These are phyloP conservation scores for Drosophila stalkeri DNA, from an alignment of 2,888 invertebrate species.

Conservation along the genomic window DNA sequence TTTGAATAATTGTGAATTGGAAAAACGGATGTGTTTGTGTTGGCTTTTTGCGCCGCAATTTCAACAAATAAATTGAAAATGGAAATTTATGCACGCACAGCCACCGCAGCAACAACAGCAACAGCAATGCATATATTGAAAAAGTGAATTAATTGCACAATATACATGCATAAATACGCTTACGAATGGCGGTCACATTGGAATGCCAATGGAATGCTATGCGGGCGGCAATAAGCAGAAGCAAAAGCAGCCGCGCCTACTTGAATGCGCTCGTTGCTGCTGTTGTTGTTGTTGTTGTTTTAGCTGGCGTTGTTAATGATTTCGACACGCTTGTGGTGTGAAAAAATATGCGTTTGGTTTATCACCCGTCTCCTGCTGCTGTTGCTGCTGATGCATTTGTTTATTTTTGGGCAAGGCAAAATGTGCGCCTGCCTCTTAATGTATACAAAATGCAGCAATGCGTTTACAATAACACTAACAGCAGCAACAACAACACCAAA, in stretches of 20 bases:
- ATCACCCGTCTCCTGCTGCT: constrained; percentile 52
- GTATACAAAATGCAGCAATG: constrained; percentile 67
- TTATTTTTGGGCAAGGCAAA: constrained; percentile 62
- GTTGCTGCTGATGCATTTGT: constrained; percentile 55
- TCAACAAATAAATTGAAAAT: constrained; percentile 54
- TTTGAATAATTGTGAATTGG: constrained; percentile 57
- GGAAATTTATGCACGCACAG: constrained; percentile 52
- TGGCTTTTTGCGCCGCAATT: constrained; percentile 52
- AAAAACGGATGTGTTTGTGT: constrained; percentile 33
- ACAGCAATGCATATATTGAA: constrained; percentile 61
- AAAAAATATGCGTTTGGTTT: constrained; percentile 77
- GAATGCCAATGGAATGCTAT: constrained; percentile 63
- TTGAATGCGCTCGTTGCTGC: constrained; percentile 22
- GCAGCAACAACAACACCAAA: constrained; percentile 15
- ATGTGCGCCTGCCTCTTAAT: constrained; percentile 61
- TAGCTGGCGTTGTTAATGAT: constrained; percentile 67
- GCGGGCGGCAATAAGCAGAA: constrained; percentile 62
- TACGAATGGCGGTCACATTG: constrained; percentile 65
- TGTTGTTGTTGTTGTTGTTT: constrained; percentile 35
- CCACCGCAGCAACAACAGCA: constrained; percentile 11
- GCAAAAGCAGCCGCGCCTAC: constrained; percentile 48
- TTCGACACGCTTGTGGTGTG: constrained; percentile 71
- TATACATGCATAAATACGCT: constrained; percentile 45
- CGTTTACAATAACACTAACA: constrained; percentile 55
- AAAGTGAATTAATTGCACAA: constrained; percentile 79